These are phyloP conservation scores for Catocala sponsa DNA, from an alignment of 2,888 invertebrate genomes.

Conservation along the genomic window DNA sequence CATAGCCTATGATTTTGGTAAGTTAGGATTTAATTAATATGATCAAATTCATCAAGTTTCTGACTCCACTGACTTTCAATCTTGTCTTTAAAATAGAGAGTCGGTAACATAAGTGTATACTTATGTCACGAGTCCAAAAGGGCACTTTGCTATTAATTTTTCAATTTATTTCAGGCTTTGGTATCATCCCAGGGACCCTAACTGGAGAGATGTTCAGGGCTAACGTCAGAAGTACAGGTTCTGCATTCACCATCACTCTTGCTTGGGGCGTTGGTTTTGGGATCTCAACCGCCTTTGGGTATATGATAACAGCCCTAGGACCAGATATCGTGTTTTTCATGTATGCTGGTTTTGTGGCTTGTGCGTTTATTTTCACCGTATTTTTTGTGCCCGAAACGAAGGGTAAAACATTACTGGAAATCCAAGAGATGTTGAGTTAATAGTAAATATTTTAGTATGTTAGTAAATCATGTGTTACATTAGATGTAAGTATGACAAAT, in stretches of 20 bases:
- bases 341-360: constrained; percentile 25
- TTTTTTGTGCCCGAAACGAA: constrained; percentile 57
- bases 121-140: too few relatives aligned
- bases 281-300: constrained; percentile 31
- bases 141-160: too few relatives aligned
- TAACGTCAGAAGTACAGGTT: constrained; percentile 36
- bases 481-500: too few relatives aligned
- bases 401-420: constrained; percentile 47
- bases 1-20: constrained; percentile 58
- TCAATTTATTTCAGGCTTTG: constrained; percentile 9
- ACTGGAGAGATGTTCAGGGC: constrained; percentile 51
- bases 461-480: too few relatives aligned
- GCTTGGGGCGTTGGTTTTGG: constrained; percentile 5
- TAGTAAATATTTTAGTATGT: too few relatives aligned
- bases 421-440: neutral
- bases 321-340: constrained; percentile 43
- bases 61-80: too few relatives aligned
- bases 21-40: constrained; percentile 14
- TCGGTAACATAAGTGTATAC: too few relatives aligned
- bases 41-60: too few relatives aligned
- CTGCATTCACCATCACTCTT: constrained; percentile 10
- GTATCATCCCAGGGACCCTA: constrained; percentile 24
- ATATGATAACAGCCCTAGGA: constrained; percentile 37
- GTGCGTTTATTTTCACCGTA: constrained; percentile 34
- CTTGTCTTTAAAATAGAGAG: too few relatives aligned